Evolutionary conservation across 1,140 invertebrate species (phyloP).

Genomic region (Augochlora pura): DNA sequence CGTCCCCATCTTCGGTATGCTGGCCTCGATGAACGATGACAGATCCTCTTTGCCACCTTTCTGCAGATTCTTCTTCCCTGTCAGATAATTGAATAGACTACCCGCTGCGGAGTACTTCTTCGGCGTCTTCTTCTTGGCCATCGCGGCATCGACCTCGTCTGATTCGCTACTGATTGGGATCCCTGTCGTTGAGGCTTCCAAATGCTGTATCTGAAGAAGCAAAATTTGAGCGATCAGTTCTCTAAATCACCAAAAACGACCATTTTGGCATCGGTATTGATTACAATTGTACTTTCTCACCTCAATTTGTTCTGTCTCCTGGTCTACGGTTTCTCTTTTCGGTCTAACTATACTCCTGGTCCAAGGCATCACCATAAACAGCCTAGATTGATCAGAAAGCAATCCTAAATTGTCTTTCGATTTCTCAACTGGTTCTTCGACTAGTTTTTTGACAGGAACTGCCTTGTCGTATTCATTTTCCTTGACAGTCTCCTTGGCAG

Average conservation of each 20-base stretch:
- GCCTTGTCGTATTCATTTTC: neutral
- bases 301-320: neutral
- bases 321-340: constrained; percentile 13
- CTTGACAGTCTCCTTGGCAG: neutral
- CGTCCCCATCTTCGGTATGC: constrained; percentile 64
- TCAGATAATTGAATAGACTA: neutral
- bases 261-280: too few relatives aligned
- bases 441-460: neutral
- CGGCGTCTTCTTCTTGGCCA: neutral
- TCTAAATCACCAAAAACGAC: too few relatives aligned
- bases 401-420: neutral
- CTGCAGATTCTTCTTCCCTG: constrained; percentile 8
- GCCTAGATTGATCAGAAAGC: neutral
- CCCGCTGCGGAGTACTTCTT: constrained; percentile 7
- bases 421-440: neutral
- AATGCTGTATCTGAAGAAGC: neutral
- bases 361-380: constrained; percentile 16
- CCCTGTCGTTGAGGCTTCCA: neutral
- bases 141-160: constrained; percentile 17
- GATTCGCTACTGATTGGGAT: neutral
- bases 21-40: constrained; percentile 60
- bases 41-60: constrained; percentile 36
- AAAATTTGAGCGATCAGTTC: neutral
- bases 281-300: neutral
- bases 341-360: neutral